Evolutionary conservation across 2,888 invertebrate species (phyloP).

Genomic region (Trichogramma dendrolimi): DNA sequence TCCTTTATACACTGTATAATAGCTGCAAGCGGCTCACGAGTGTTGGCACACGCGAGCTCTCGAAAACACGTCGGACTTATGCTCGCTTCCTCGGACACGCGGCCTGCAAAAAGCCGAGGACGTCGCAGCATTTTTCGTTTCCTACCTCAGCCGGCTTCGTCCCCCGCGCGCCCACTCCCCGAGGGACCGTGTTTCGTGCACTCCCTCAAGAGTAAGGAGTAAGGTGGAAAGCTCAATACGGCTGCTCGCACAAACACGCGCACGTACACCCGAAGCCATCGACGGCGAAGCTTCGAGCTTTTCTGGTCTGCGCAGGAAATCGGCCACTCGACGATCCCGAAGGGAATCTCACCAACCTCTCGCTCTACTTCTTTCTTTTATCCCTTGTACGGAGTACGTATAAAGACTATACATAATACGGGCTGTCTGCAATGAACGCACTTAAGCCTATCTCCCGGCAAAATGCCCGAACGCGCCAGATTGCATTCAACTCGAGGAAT

Average conservation of each 20-base stretch:
- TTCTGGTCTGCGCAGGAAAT: constrained; percentile 19
- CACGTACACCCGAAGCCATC: neutral
- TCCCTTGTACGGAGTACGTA: neutral
- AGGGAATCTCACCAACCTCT: neutral
- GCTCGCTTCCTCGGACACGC: too few species aligned
- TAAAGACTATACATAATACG: too few species aligned
- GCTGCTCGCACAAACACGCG: neutral
- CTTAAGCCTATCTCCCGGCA: constrained; percentile 1
- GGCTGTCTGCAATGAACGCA: constrained; percentile 10
- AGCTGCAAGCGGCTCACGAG: too few species aligned
- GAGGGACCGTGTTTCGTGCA: neutral
- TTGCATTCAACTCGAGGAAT: too few species aligned
- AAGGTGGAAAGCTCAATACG: neutral
- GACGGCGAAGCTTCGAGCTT: constrained; percentile 11
- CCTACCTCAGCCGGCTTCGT: neutral
- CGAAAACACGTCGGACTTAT: too few species aligned
- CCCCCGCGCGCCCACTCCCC: neutral
- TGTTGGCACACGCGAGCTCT: too few species aligned
- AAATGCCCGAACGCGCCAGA: too few species aligned
- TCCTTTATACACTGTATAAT: too few species aligned
- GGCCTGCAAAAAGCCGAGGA: too few species aligned
- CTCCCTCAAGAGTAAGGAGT: too few species aligned
- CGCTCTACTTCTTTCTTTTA: neutral
- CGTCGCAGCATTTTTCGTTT: neutral
- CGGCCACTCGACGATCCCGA: constrained; percentile 17